Conservation (phyloP, 1,140 invertebrate genomes). For the Tetragonula clypearis region DNA sequence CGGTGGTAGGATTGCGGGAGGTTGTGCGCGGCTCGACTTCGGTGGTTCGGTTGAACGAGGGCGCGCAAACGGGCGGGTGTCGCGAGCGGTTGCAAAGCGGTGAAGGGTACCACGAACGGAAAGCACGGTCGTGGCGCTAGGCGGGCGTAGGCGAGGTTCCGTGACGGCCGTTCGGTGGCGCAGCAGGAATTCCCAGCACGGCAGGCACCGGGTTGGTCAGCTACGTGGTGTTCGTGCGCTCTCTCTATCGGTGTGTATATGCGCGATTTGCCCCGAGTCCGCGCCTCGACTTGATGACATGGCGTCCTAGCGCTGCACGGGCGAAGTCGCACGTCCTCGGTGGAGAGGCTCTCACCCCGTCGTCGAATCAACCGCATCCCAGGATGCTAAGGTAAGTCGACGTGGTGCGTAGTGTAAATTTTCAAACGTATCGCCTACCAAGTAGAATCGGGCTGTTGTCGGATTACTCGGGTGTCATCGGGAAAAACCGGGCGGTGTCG, state of each 20-base stretch:
- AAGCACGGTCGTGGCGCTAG: slow-evolving; percentile 66
- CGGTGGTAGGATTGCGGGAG: slow-evolving; percentile 63
- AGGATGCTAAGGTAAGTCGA: slow-evolving; percentile 75
- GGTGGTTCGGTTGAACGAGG: slow-evolving; percentile 74
- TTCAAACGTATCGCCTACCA: slow-evolving; percentile 21
- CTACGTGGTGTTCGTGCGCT: slow-evolving; percentile 55
- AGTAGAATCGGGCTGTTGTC: slow-evolving; percentile 11
- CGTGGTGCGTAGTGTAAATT: slow-evolving; percentile 48
- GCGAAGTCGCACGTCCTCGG: slow-evolving; percentile 68
- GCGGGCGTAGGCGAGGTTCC: slow-evolving; percentile 78
- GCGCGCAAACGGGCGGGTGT: slow-evolving; percentile 69
- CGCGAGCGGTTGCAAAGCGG: slow-evolving; percentile 65
- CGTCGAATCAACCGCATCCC: slow-evolving; percentile 57
- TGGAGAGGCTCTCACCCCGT: slow-evolving; percentile 59
- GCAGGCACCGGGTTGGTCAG: slow-evolving; percentile 64
- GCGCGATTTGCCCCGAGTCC: slow-evolving; percentile 68
- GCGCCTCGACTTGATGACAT: slow-evolving; percentile 79
- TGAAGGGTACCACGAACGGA: slow-evolving; percentile 71
- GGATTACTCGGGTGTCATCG: slow-evolving; percentile 59
- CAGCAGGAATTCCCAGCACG: slow-evolving; percentile 68
- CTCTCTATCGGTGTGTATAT: slow-evolving; percentile 60
- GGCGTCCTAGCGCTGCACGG: slow-evolving; percentile 78
- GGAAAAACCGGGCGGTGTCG: slow-evolving; percentile 69
- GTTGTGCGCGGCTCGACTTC: slow-evolving; percentile 54
- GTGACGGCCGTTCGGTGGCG: slow-evolving; percentile 77